A percentile compares a stretch with the other conserved stretches of the same genome.
Evolutionary conservation across 2,888 invertebrate genomes (phyloP).

Genomic region (Microdon myrmicae): DNA sequence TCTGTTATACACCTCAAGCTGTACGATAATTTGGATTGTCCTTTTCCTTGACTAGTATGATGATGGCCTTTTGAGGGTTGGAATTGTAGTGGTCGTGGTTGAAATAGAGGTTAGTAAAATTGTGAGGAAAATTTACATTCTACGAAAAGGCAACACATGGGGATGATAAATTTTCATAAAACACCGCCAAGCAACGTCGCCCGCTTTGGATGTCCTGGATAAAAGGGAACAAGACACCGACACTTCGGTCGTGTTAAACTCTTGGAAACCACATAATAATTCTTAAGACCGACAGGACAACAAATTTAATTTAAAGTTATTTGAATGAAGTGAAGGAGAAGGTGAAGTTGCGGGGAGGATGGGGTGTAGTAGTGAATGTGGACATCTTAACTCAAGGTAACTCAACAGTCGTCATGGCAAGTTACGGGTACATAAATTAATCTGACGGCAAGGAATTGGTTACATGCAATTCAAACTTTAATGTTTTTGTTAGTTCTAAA

Average conservation of each 20-base stretch:
- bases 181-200: conserved; percentile 30
- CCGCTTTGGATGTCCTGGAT: background rate
- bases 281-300: conserved; percentile 59
- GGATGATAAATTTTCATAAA: conserved; percentile 52
- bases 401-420: conserved; percentile 19
- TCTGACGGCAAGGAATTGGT: background rate
- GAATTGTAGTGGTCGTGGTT: background rate
- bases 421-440: background rate
- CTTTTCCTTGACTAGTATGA: conserved; percentile 35
- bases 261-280: conserved; percentile 62
- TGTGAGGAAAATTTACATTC: conserved; percentile 41
- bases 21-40: conserved; percentile 48
- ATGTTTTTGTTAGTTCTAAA: too few relatives aligned
- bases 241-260: conserved; percentile 54
- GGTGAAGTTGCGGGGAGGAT: conserved; percentile 6
- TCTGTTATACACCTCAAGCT: conserved; percentile 49
- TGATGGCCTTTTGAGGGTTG: too few relatives aligned
- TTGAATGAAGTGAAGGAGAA: conserved; percentile 47
- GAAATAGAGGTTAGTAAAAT: conserved; percentile 4
- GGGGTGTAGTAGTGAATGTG: conserved; percentile 21
- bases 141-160: conserved; percentile 47
- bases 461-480: too few relatives aligned
- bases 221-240: conserved; percentile 47
- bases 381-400: conserved; percentile 40
- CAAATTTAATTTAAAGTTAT: conserved; percentile 53